Conservation (phyloP, 2,797 vertebrate genomes). For the Prionace glauca region DNA sequence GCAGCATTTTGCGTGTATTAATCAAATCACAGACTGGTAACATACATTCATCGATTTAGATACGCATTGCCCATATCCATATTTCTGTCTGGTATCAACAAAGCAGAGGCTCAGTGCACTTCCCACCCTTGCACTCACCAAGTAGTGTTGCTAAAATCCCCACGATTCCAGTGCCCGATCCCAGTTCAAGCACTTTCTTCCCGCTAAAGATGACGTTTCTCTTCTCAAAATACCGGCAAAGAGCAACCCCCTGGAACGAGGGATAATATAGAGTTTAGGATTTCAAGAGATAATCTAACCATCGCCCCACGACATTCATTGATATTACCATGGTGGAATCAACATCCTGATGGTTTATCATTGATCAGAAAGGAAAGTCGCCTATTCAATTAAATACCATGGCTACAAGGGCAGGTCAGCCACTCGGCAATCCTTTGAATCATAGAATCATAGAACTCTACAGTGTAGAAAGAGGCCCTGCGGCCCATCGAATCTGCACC, state of each 20-base stretch:
- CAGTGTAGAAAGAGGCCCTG: no score
- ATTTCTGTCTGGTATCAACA: not conserved
- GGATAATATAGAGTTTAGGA: not conserved
- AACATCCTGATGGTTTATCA: no score
- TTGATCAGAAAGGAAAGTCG: no score
- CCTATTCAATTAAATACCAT: no score
- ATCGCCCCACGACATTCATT: no score
- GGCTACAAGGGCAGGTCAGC: no score
- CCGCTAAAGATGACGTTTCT: not conserved
- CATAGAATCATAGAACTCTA: no score
- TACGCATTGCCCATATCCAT: not conserved
- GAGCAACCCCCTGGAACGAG: not conserved
- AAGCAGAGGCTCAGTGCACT: not conserved
- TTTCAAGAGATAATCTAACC: no score
- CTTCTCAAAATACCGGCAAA: conserved; percentile 12
- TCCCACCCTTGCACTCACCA: not conserved
- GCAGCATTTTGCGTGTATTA: no score
- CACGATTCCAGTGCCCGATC: conserved; percentile 18
- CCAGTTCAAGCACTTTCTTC: conserved; percentile 25
- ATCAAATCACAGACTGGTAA: not conserved
- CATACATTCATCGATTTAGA: not conserved
- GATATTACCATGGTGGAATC: no score
- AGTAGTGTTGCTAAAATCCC: not conserved
- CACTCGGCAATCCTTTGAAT: no score
- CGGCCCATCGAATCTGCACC: no score